Evolutionary conservation across 2,797 vertebrate species (phyloP).

Genomic region (Rhodeus uyekii): DNA sequence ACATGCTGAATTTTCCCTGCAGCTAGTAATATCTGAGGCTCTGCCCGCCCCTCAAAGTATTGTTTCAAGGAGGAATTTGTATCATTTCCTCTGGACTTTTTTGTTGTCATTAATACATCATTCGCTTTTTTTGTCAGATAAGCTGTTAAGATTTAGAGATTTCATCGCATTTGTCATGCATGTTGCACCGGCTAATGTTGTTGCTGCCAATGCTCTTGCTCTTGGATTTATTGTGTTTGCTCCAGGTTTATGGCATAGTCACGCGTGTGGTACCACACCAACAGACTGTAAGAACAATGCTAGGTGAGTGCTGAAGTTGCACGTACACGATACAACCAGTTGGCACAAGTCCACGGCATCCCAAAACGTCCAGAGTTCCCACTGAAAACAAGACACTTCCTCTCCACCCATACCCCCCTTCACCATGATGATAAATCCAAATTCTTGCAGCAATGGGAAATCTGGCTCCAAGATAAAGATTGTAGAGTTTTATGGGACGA

Average conservation of each 20-base stretch:
- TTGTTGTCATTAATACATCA: constrained; percentile 56
- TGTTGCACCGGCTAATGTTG: background rate
- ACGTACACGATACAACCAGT: constrained; percentile 11
- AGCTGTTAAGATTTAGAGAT: constrained; percentile 7
- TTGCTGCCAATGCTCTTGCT: background rate
- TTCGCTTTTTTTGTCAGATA: constrained; percentile 22
- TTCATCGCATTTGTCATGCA: background rate
- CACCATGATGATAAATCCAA: constrained; percentile 55
- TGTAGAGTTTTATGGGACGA: constrained; percentile 52
- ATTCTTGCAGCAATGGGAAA: constrained; percentile 48
- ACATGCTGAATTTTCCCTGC: constrained; percentile 51
- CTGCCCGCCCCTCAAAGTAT: constrained; percentile 60
- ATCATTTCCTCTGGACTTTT: constrained; percentile 66
- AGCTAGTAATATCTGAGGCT: constrained; percentile 53
- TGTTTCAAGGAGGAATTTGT: constrained; percentile 66
- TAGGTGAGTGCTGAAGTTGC: constrained; percentile 42
- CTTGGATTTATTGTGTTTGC: background rate
- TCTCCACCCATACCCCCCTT: constrained; percentile 67
- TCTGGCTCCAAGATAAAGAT: constrained; percentile 49
- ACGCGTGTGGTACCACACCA: background rate
- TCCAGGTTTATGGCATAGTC: constrained; percentile 1
- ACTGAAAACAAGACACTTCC: constrained; percentile 69
- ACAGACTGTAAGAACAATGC: constrained; percentile 41
- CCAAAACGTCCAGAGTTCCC: constrained; percentile 50
- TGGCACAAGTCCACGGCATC: constrained; percentile 34